Evolutionary conservation across 2,797 vertebrate species (phyloP).

Genomic region (Bradypus variegatus): DNA sequence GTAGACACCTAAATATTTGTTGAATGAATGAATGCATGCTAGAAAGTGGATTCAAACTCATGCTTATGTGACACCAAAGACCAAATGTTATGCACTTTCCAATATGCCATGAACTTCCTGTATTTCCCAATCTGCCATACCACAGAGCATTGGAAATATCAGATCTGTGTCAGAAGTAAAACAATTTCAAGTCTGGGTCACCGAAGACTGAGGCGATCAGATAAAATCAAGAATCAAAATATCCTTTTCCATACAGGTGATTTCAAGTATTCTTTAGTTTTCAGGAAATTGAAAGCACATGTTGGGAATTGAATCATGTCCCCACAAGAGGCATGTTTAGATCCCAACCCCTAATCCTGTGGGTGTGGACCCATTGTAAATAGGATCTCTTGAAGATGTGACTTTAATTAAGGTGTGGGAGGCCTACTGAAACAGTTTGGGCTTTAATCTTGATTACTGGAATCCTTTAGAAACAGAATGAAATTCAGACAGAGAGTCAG

Average conservation of each 20-base stretch:
- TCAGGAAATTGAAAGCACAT: neutral
- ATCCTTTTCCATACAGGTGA: neutral
- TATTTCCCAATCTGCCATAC: neutral
- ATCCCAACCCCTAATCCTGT: no score
- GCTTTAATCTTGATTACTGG: no score
- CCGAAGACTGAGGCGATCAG: neutral
- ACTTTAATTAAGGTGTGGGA: no score
- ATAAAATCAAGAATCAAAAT: neutral
- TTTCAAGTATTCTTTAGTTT: neutral
- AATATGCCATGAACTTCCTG: neutral
- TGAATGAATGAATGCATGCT: neutral
- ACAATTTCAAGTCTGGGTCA: neutral
- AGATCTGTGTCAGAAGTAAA: neutral
- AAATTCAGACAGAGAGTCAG: no score
- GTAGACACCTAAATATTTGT: neutral
- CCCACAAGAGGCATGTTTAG: no score
- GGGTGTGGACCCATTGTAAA: no score
- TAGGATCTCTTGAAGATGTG: no score
- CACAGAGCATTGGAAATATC: neutral
- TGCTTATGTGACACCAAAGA: neutral
- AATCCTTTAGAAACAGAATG: no score
- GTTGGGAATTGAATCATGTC: no score
- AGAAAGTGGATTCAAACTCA: neutral
- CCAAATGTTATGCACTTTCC: neutral
- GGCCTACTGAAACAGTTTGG: no score